Conservation (phyloP, 2,888 invertebrate genomes). For the Aricia artaxerxes region DNA sequence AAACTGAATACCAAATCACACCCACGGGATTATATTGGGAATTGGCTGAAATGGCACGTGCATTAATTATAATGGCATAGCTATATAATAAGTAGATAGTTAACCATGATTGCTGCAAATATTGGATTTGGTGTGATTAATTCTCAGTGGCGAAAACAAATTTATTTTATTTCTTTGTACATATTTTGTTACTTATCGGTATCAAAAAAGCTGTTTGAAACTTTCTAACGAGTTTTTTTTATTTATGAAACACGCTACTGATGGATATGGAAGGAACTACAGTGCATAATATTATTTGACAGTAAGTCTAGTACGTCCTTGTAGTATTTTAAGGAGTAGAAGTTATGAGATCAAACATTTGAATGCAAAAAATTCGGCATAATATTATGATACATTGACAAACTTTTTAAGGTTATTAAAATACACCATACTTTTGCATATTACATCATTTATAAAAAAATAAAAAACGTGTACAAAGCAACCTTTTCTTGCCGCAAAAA, state of each 20-base stretch:
- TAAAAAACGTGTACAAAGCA: constrained; percentile 63
- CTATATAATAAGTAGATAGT: neutral
- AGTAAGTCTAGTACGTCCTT: no score
- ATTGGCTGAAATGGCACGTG: constrained; percentile 31
- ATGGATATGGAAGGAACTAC: no score
- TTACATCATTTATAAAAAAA: constrained; percentile 38
- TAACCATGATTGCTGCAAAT: neutral
- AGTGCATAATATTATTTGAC: no score
- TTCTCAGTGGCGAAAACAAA: no score
- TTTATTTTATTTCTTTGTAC: no score
- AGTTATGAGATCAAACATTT: no score
- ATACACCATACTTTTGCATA: constrained; percentile 20
- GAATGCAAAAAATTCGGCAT: no score
- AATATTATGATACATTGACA: neutral
- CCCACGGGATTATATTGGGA: constrained; percentile 45
- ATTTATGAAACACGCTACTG: no score
- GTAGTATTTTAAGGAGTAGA: no score
- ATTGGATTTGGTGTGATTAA: neutral
- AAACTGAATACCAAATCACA: constrained; percentile 45
- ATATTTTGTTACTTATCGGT: no score
- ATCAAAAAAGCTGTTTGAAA: no score
- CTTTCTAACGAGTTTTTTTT: no score
- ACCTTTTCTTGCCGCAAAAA: constrained; percentile 79
- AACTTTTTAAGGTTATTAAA: constrained; percentile 1
- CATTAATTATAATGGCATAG: neutral